phyloP scores from a whole-genome alignment of 2,797 vertebrate genomes.

The Anableps anableps region DNA sequence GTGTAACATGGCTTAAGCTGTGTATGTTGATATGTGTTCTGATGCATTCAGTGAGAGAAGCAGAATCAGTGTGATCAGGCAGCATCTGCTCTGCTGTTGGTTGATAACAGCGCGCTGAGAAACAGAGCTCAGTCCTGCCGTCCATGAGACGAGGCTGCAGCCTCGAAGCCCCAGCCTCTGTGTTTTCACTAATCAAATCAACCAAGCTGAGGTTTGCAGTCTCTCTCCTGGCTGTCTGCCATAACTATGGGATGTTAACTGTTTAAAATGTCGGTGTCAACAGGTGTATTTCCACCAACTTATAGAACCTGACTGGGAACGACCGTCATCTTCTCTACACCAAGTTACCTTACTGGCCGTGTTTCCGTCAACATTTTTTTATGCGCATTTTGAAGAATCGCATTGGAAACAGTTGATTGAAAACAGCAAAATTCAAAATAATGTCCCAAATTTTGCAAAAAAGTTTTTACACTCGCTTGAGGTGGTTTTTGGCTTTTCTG shows the following conservation, averaged over 20 bases:
- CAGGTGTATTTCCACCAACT: background rate
- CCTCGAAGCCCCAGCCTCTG: too few species aligned
- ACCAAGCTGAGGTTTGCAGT: too few species aligned
- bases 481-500: background rate
- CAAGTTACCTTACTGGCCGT: background rate
- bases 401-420: background rate
- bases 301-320: background rate
- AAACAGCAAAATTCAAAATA: background rate
- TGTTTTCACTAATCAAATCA: too few species aligned
- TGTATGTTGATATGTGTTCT: background rate
- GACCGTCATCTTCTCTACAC: background rate
- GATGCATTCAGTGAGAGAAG: background rate
- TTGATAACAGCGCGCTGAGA: background rate
- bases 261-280: background rate
- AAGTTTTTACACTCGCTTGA: background rate
- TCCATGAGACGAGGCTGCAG: background rate
- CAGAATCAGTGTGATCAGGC: background rate
- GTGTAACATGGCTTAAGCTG: background rate
- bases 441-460: background rate
- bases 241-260: background rate
- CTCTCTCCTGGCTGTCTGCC: too few species aligned
- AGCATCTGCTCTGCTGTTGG: background rate
- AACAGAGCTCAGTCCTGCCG: background rate
- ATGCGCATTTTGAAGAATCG: background rate
- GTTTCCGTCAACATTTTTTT: background rate